phyloP scores from a whole-genome alignment of 2,113 vertebrate genomes.

The Odontophorus gujanensis region DNA sequence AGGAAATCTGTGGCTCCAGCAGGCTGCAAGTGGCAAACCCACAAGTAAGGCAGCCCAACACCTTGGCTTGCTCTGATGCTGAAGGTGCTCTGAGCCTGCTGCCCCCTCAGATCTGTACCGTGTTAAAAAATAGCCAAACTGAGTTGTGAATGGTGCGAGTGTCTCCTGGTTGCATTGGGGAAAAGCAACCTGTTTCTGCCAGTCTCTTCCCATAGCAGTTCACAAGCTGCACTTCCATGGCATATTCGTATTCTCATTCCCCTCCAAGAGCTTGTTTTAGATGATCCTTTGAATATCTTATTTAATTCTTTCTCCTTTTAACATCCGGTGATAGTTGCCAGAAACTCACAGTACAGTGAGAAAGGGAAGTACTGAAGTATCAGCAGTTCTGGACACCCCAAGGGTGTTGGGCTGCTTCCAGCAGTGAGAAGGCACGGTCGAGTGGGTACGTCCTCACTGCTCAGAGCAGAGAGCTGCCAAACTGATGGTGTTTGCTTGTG shows the following conservation, averaged over 20 bases:
- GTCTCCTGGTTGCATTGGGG: neutral
- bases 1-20: neutral
- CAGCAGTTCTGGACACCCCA: neutral
- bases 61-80: neutral
- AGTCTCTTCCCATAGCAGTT: neutral
- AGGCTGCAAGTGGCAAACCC: fast-evolving
- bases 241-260: neutral
- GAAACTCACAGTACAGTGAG: neutral
- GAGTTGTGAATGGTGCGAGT: neutral
- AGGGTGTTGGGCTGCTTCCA: neutral
- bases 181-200: neutral
- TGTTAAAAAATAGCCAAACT: neutral
- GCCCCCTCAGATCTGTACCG: fast-evolving
- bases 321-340: neutral
- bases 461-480: neutral
- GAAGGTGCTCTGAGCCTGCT: neutral
- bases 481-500: neutral
- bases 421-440: neutral
- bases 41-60: fast-evolving
- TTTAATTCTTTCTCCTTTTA: neutral
- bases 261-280: neutral
- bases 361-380: neutral
- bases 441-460: neutral
- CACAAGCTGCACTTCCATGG: neutral
- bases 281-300: neutral